Conservation (phyloP, 2,797 vertebrate species). For the Hyperoplus immaculatus region DNA sequence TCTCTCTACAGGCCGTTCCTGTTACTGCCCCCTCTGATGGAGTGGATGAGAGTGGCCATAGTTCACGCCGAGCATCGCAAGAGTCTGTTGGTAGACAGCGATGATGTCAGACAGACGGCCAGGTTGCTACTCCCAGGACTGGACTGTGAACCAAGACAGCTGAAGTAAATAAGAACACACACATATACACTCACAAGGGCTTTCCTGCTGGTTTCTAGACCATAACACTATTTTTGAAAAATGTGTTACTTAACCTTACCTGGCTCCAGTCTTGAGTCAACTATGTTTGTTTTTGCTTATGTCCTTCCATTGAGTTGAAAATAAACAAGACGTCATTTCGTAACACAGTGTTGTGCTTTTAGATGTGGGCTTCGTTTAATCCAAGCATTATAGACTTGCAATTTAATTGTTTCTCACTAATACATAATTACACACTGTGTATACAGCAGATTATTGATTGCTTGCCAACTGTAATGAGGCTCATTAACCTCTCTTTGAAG, state of each 20-base stretch:
- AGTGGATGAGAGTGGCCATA: constrained; percentile 98
- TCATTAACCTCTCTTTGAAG: constrained; percentile 37
- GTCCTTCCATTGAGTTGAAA: constrained; percentile 5
- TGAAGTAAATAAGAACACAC: constrained; percentile 87
- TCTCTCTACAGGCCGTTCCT: constrained; percentile 90
- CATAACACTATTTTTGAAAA: too few species aligned
- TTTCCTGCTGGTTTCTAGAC: too few species aligned
- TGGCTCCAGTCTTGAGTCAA: background rate
- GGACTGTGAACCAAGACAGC: constrained; percentile 96
- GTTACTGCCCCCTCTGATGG: constrained; percentile 96
- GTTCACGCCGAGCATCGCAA: constrained; percentile 96
- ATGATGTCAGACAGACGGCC: constrained; percentile 95
- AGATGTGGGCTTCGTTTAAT: background rate
- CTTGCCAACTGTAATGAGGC: constrained; percentile 3
- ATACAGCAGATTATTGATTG: constrained; percentile 17
- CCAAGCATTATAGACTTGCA: background rate
- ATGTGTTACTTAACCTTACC: background rate
- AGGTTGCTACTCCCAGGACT: constrained; percentile 94
- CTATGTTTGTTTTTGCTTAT: background rate
- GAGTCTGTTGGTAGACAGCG: constrained; percentile 95
- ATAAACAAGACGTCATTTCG: background rate
- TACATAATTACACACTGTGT: constrained; percentile 22
- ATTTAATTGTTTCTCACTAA: constrained; percentile 24
- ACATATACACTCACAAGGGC: background rate
- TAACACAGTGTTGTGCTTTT: background rate